Conservation (phyloP, 1,140 invertebrate genomes). For the Centruroides sculpturatus region DNA sequence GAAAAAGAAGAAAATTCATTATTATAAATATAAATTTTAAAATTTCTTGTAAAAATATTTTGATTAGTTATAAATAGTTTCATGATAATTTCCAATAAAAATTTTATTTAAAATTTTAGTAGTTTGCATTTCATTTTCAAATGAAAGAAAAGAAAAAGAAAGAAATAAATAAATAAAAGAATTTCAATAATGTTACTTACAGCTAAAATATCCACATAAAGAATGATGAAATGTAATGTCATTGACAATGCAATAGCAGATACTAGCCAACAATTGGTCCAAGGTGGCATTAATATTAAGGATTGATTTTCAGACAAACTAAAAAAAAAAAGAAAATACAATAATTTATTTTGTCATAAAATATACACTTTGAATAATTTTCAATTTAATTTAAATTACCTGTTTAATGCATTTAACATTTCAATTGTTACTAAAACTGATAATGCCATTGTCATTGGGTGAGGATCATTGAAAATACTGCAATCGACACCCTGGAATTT, state of each 20-base stretch:
- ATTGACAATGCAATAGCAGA: conserved; percentile 97
- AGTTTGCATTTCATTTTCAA: no score
- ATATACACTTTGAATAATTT: no score
- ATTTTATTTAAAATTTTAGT: no score
- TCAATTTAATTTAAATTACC: conserved; percentile 36
- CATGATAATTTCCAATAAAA: no score
- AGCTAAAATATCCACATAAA: conserved; percentile 95
- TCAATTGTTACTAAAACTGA: conserved; percentile 99
- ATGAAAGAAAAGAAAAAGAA: no score
- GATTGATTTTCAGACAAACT: conserved; percentile 99
- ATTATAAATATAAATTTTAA: no score
- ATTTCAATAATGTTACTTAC: conserved; percentile 47
- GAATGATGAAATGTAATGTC: conserved; percentile 98
- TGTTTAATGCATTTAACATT: conserved; percentile 99
- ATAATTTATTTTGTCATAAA: neutral
- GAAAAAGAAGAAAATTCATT: neutral
- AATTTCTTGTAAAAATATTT: no score
- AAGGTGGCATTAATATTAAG: conserved; percentile 93
- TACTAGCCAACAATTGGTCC: conserved; percentile 94
- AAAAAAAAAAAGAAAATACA: conserved; percentile 20
- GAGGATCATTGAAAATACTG: conserved; percentile 92
- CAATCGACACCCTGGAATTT: conserved; percentile 77
- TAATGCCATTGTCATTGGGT: conserved; percentile 99
- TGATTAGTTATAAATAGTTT: no score
- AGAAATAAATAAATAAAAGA: no score